Percentiles rank a stretch among this genome's conserved stretches.
These are phyloP conservation scores for Lacerta bilineata DNA, from an alignment of 2,797 vertebrate genomes.

Conservation along the genomic window DNA sequence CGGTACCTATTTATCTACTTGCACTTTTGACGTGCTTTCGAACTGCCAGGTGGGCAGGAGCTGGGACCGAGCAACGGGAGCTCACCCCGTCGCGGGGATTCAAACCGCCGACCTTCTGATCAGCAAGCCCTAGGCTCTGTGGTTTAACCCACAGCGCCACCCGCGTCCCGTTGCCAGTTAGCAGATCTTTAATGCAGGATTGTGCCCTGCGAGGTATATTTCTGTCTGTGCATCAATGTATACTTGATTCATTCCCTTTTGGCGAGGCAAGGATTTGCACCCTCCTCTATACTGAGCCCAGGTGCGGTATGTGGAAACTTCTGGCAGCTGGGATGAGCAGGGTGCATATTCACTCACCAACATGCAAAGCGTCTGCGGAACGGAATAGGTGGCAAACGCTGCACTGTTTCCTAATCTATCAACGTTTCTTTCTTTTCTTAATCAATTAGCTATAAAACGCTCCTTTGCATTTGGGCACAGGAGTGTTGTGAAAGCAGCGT, in stretches of 20 bases:
- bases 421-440: constrained; percentile 77
- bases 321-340: not conserved
- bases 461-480: constrained; percentile 74
- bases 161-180: no score
- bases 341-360: not conserved
- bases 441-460: constrained; percentile 77
- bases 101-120: no score
- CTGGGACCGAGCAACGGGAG: no score
- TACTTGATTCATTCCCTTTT: not conserved
- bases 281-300: not conserved
- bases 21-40: no score
- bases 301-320: not conserved
- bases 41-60: no score
- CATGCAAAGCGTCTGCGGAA: not conserved
- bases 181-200: no score
- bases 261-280: not conserved
- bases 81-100: no score
- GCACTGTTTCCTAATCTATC: constrained; percentile 62
- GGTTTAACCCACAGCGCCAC: no score
- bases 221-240: not conserved
- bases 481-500: constrained; percentile 62
- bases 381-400: not conserved
- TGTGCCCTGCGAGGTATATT: not conserved
- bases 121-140: no score
- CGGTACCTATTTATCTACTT: no score